Percentiles rank a stretch among this genome's conserved stretches.
Conservation (phyloP, 1,140 invertebrate genomes). For the Cotesia glomerata region DNA sequence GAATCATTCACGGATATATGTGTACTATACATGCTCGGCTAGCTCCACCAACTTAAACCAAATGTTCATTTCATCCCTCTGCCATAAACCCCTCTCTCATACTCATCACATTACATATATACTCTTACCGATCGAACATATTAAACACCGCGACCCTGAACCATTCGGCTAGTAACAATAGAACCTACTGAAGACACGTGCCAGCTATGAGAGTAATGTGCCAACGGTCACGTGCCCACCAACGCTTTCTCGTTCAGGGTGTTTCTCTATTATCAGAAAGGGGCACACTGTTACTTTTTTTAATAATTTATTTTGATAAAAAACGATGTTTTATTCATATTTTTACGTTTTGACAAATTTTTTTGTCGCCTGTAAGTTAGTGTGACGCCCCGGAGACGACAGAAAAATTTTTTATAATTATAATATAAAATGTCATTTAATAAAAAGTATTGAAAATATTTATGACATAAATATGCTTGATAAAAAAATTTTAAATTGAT, state of each 20-base stretch:
- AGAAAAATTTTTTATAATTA: too few species aligned
- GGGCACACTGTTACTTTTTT: not conserved
- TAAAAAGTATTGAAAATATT: too few species aligned
- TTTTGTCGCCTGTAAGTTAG: too few species aligned
- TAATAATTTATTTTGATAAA: not conserved
- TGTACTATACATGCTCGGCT: constrained; percentile 35
- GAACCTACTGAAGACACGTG: constrained; percentile 45
- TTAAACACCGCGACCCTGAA: constrained; percentile 44
- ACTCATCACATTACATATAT: constrained; percentile 18
- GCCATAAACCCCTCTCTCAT: constrained; percentile 13
- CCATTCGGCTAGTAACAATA: constrained; percentile 29
- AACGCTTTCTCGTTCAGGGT: not conserved
- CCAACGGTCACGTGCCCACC: constrained; percentile 48
- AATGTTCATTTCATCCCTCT: constrained; percentile 19
- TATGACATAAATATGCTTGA: too few species aligned
- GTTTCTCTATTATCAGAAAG: not conserved
- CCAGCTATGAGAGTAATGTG: constrained; percentile 48
- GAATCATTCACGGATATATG: constrained; percentile 30
- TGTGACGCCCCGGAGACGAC: too few species aligned
- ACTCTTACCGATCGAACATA: constrained; percentile 46
- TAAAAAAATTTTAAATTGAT: too few species aligned
- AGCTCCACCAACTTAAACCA: constrained; percentile 16
- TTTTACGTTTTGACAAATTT: too few species aligned
- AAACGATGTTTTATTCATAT: too few species aligned
- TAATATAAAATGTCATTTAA: too few species aligned